Conservation (phyloP, 2,113 vertebrate species). For the Paedocypris sp. region DNA sequence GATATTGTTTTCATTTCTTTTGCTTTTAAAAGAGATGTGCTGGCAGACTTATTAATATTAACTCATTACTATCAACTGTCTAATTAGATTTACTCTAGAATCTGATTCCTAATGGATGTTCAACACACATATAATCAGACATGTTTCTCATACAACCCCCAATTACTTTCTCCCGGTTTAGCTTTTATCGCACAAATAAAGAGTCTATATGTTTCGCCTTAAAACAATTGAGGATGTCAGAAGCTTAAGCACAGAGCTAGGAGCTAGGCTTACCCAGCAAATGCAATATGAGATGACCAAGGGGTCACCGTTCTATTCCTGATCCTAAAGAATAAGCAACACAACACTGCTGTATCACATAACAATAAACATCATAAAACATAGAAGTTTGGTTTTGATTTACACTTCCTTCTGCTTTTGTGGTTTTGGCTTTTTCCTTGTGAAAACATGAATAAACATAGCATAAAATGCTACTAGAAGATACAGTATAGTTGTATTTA, state of each 20-base stretch:
- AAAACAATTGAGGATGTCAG: slow-evolving; percentile 46
- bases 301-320: not conserved
- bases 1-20: not conserved
- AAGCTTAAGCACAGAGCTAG: slow-evolving; percentile 34
- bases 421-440: too few relatives aligned
- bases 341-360: not conserved
- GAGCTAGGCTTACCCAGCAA: slow-evolving; percentile 29
- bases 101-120: too few relatives aligned
- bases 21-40: not conserved
- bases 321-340: slow-evolving; percentile 16
- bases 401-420: not conserved
- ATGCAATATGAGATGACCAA: slow-evolving; percentile 1
- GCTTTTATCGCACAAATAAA: slow-evolving; percentile 52
- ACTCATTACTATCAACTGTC: too few relatives aligned
- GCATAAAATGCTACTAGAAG: too few relatives aligned
- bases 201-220: slow-evolving; percentile 48
- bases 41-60: too few relatives aligned
- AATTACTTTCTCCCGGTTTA: too few relatives aligned
- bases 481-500: too few relatives aligned
- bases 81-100: too few relatives aligned
- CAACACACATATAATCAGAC: too few relatives aligned
- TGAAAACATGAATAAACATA: too few relatives aligned
- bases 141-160: too few relatives aligned
- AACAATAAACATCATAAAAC: not conserved
- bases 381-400: not conserved